phyloP scores from a whole-genome alignment of 2,113 vertebrate species.

The Limnothrissa miodon region DNA sequence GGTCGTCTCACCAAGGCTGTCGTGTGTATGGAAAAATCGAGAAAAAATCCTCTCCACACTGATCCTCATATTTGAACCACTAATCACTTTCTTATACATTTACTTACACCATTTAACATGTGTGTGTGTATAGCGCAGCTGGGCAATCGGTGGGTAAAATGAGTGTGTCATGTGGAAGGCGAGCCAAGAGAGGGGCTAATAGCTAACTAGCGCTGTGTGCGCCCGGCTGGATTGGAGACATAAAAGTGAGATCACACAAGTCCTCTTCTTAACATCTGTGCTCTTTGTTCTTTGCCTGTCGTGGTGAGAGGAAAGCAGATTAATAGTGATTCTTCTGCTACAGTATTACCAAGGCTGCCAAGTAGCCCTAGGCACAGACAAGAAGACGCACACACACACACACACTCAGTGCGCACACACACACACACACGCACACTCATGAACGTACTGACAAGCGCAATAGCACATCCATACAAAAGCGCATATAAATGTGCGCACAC shows the following conservation, averaged over 20 bases:
- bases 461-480: background rate
- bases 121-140: background rate
- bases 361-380: conserved; percentile 20
- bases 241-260: background rate
- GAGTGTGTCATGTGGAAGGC: background rate
- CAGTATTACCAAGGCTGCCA: background rate
- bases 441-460: conserved; percentile 11
- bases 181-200: background rate
- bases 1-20: no score
- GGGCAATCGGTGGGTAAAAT: background rate
- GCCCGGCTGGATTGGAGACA: background rate
- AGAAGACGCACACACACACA: conserved; percentile 19
- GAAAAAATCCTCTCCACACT: background rate
- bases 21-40: background rate
- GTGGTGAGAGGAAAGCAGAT: background rate
- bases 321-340: background rate
- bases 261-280: background rate
- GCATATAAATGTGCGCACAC: no score
- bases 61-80: background rate
- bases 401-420: conserved; percentile 23
- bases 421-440: conserved; percentile 24
- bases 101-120: background rate
- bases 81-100: background rate
- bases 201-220: background rate
- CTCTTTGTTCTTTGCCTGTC: background rate